Evolutionary conservation across 2,888 invertebrate species (phyloP).

Genomic region (Drosophila greeni): DNA sequence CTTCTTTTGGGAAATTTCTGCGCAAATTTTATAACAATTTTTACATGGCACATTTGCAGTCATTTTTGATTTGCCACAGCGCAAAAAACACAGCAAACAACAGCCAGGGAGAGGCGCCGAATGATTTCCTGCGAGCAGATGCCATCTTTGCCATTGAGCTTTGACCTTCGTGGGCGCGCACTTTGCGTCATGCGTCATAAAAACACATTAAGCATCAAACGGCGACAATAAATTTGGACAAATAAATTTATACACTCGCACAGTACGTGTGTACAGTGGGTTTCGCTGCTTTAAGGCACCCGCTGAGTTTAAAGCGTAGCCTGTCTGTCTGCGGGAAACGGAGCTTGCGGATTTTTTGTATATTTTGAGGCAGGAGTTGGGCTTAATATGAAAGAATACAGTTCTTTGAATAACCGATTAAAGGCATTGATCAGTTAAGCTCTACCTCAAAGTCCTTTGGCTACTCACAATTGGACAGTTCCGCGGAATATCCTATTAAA

Average conservation of each 20-base stretch:
- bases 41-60: slow-evolving; percentile 66
- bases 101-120: background rate
- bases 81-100: slow-evolving; percentile 9
- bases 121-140: slow-evolving; percentile 37
- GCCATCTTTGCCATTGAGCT: slow-evolving; percentile 59
- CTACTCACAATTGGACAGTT: background rate
- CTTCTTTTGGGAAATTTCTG: slow-evolving; percentile 47
- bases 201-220: slow-evolving; percentile 66
- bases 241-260: slow-evolving; percentile 48
- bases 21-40: slow-evolving; percentile 62
- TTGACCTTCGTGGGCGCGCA: slow-evolving; percentile 56
- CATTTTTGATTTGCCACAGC: slow-evolving; percentile 60
- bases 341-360: background rate
- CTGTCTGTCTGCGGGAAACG: too few relatives aligned
- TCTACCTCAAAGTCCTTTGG: background rate
- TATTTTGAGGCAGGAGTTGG: background rate
- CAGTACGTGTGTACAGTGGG: slow-evolving; percentile 19
- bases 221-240: slow-evolving; percentile 66
- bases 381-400: too few relatives aligned
- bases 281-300: slow-evolving; percentile 3
- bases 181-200: slow-evolving; percentile 65
- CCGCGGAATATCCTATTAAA: background rate
- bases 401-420: too few relatives aligned
- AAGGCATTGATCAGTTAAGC: background rate
- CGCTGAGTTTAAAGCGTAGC: slow-evolving; percentile 4